phyloP scores from a whole-genome alignment of 2,797 vertebrate genomes.

The Lithobates pipiens region DNA sequence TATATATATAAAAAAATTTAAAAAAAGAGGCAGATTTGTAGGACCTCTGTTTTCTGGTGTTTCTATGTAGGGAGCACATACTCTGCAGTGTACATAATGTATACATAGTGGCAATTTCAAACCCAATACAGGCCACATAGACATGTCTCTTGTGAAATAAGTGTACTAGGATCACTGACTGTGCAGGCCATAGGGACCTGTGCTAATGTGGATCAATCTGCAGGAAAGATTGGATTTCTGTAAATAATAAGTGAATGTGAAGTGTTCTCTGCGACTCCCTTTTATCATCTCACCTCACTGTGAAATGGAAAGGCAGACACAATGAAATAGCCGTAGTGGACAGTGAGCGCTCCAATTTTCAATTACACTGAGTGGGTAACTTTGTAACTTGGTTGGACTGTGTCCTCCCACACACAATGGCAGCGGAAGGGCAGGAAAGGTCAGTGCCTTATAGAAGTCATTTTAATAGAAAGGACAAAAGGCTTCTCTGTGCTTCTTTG shows the following conservation, averaged over 20 bases:
- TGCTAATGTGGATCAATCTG: constrained; percentile 37
- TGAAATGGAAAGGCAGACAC: constrained; percentile 21
- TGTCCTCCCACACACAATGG: constrained; percentile 22
- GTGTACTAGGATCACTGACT: background rate
- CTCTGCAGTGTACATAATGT: background rate
- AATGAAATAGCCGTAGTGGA: constrained; percentile 27
- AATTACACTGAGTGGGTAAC: constrained; percentile 38
- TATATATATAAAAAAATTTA: too few relatives aligned
- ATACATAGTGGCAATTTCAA: constrained; percentile 4
- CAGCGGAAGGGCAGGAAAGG: constrained; percentile 29
- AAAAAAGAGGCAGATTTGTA: too few relatives aligned
- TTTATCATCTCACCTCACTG: constrained; percentile 30
- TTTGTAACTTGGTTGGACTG: constrained; percentile 27
- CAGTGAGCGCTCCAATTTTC: constrained; percentile 21
- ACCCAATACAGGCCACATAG: constrained; percentile 14
- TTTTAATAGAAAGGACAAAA: background rate
- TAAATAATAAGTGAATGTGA: constrained; percentile 44
- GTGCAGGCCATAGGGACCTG: background rate
- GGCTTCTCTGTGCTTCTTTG: background rate
- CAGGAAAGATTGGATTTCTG: constrained; percentile 35
- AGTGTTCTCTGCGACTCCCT: constrained; percentile 8
- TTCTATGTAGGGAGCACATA: too few relatives aligned
- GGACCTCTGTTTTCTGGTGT: too few relatives aligned
- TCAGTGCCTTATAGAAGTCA: constrained; percentile 1
- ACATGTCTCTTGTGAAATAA: constrained; percentile 1